Conservation (phyloP, 2,888 invertebrate species). For the Drosophila picticornis region DNA sequence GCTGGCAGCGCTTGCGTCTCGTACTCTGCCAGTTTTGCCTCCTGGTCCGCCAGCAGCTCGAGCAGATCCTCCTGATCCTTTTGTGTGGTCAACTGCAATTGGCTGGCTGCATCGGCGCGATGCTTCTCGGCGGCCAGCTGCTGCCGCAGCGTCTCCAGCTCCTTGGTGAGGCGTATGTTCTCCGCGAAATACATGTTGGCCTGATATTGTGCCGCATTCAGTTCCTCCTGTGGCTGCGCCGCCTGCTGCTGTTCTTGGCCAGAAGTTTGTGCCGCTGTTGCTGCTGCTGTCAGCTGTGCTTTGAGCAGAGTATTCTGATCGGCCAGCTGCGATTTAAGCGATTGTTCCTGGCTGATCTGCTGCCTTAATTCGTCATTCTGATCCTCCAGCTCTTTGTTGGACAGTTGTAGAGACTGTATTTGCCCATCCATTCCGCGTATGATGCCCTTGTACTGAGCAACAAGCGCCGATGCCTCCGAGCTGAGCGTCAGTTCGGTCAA, state of each 20-base stretch:
- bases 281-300: slow-evolving; percentile 88
- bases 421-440: slow-evolving; percentile 95
- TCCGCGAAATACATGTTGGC: slow-evolving; percentile 83
- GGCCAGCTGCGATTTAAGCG: slow-evolving; percentile 90
- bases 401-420: slow-evolving; percentile 85
- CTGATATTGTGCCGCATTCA: slow-evolving; percentile 77
- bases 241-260: neutral
- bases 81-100: slow-evolving; percentile 88
- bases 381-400: slow-evolving; percentile 71
- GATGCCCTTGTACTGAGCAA: slow-evolving; percentile 93
- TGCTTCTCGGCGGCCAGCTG: slow-evolving; percentile 73
- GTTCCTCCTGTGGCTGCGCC: slow-evolving; percentile 47
- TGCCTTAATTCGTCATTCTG: slow-evolving; percentile 82
- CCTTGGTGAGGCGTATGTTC: slow-evolving; percentile 83
- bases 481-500: slow-evolving; percentile 86
- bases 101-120: slow-evolving; percentile 67
- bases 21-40: slow-evolving; percentile 88
- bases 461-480: slow-evolving; percentile 84
- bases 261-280: slow-evolving; percentile 79
- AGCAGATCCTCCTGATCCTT: slow-evolving; percentile 98
- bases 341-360: slow-evolving; percentile 89
- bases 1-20: slow-evolving; percentile 86
- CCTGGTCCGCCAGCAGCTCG: slow-evolving; percentile 96
- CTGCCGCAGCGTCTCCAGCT: slow-evolving; percentile 77
- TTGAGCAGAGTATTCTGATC: slow-evolving; percentile 95